Evolutionary conservation across 2,888 invertebrate genomes (phyloP), one percentile per base, ranked within the genome.

Genomic region (Pycnomerus fuliginosus): DNA sequence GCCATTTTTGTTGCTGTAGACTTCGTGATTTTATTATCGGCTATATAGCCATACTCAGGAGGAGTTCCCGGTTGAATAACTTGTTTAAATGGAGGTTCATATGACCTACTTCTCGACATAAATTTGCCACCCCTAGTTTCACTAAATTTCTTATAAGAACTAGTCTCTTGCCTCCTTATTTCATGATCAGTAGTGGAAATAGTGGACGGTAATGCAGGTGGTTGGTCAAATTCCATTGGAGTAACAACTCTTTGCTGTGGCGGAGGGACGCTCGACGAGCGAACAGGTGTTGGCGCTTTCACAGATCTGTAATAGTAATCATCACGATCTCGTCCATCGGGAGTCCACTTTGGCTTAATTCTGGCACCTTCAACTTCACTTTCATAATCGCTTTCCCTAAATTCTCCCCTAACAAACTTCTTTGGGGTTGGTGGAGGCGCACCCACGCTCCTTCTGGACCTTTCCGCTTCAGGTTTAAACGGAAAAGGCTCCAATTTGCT

Each of bases 311-410:
- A 84, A 13, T 76, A 74, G 1, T 78, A 75, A 29, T 79, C 77
- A 33, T 81, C 78, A 0, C 72, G 74, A 40, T 81, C 80, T 35
- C 75, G 75, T 11, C 79, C 80, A 7, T 74, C 71, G 0, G 84
- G 84, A 1, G 78, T 75, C 85, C 85, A 85, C 40, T 80, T 76
- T 0, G 82, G 75, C 38, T 76, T 77, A 43, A 85, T 83, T 56
- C 75, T 75, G 0, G 74, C 67, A 8, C 74, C 71, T 46, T 85
- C 85, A 3, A 80, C 73, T 57, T 85, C 85, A 61, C 83, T 83
- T 55, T 85, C 84, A 55, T 85, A 85, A 57, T 85, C 85, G 36
- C 82, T 83, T 56, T 84, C 84, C 10, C 78, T 73, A 49, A 80
- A 82, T 45, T 82, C 80, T 7, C 83, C 83, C 3, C 78, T 80